phyloP scores from a whole-genome alignment of 2,888 invertebrate species.

The Erebia palarica region DNA sequence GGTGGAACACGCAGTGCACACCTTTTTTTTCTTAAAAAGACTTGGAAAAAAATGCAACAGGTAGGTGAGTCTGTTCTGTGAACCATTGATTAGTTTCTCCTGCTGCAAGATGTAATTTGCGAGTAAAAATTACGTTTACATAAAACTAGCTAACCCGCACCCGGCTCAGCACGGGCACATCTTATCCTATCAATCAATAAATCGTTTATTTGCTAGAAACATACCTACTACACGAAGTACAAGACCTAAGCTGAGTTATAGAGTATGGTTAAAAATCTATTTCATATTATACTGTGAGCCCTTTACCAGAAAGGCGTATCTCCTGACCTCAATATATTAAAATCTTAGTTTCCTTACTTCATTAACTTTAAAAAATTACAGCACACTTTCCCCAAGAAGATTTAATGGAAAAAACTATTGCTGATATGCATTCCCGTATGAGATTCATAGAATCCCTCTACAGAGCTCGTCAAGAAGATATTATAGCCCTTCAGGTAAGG shows the following conservation, averaged over 20 bases:
- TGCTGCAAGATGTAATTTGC: neutral
- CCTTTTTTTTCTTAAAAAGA: neutral
- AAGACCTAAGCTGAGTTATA: no score
- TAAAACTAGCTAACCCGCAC: no score
- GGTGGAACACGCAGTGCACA: neutral
- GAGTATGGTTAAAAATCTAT: no score
- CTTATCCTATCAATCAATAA: no score
- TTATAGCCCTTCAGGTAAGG: constrained; percentile 29
- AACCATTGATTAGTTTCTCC: neutral
- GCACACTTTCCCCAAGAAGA: constrained; percentile 85
- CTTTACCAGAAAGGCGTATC: no score
- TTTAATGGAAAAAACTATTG: constrained; percentile 85
- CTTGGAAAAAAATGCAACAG: constrained; percentile 3
- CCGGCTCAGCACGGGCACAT: no score
- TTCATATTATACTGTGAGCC: no score
- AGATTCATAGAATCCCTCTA: constrained; percentile 32
- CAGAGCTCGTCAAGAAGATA: constrained; percentile 32
- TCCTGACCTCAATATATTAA: neutral
- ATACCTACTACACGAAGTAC: no score
- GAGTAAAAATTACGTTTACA: neutral
- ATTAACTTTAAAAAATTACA: constrained; percentile 31
- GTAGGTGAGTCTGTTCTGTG: neutral
- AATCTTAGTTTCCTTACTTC: no score
- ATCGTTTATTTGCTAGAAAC: no score
- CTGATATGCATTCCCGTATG: constrained; percentile 86